Conservation (phyloP, 2,797 vertebrate species). For the Anguilla anguilla region DNA sequence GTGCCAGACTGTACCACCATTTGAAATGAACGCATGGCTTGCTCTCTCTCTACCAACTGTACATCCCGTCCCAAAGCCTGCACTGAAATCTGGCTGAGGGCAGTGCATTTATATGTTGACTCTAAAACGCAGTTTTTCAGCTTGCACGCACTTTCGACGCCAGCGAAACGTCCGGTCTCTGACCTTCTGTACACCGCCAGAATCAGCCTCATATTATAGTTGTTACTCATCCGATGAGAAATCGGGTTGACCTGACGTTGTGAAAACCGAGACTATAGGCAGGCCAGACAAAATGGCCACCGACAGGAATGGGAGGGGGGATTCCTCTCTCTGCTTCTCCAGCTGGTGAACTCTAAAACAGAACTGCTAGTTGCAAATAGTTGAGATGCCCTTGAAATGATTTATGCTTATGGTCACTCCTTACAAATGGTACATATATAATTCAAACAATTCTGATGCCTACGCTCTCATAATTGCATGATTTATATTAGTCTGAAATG, state of each 20-base stretch:
- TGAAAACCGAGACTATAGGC: neutral
- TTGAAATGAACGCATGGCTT: neutral
- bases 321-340: neutral
- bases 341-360: neutral
- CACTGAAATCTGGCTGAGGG: neutral
- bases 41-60: neutral
- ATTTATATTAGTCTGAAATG: no score
- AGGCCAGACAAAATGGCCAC: neutral
- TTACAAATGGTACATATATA: no score
- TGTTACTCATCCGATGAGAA: neutral
- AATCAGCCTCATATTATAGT: neutral
- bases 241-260: neutral
- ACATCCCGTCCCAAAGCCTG: neutral
- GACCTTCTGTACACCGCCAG: neutral
- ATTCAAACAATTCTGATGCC: neutral
- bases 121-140: neutral
- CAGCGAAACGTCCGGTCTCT: neutral
- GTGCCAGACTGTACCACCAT: neutral
- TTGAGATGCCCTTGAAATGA: neutral
- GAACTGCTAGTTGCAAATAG: neutral
- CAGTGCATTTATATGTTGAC: neutral
- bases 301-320: neutral
- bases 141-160: neutral
- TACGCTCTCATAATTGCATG: no score
- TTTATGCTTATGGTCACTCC: no score